Base-by-base conservation (phyloP, 2,113 vertebrate species). In the Murina feae region DNA sequence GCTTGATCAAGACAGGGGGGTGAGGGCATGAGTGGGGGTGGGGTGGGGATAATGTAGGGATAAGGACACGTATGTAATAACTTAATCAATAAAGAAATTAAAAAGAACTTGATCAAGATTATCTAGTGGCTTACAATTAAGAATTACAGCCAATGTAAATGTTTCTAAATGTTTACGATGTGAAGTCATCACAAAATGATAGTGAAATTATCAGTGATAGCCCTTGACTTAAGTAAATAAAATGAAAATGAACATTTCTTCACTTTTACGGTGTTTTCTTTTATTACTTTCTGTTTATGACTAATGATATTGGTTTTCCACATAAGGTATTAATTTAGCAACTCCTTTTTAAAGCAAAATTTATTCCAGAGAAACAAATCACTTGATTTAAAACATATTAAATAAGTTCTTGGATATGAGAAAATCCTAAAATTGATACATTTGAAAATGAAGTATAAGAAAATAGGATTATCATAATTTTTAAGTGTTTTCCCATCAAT, bases 371-470 rank as follows among this genome's bases (percentile, higher is more conserved):
- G 65, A 88, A 42, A 60, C 16, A 32, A 74, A 30, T 79, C 17
- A 78, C 42, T 74, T 89, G 47, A 66, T 58, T 74, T 79, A 91
- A 87, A 72, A 65, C 18, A 42, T 25, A 32, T 66, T 66, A 66
- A 72, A 49, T 65, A 81, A 28, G 4, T 53, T 84, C 13, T 80
- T 68, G 13, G 9, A 58, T 72, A 60, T 83, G 39, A 53, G 25
- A 87, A 90, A 66, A 78, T 68, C 30, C 20, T 86, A 35, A 85
- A 80, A 10, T 53, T 39, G 14, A 5, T 60, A 69, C 21, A 69
- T 60, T 87, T 79, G 63, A 79, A 81, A 75, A 86, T 66, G 74
- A 89, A 94, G 37, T 89, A 42, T 25, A 92, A 8, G 39, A 92
- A 72, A 63, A 51, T 6, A 30, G 2, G 39, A 83, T n/a, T 58